phyloP scores from a whole-genome alignment of 2,888 invertebrate species.

The Brachynemurus nebulosus region DNA sequence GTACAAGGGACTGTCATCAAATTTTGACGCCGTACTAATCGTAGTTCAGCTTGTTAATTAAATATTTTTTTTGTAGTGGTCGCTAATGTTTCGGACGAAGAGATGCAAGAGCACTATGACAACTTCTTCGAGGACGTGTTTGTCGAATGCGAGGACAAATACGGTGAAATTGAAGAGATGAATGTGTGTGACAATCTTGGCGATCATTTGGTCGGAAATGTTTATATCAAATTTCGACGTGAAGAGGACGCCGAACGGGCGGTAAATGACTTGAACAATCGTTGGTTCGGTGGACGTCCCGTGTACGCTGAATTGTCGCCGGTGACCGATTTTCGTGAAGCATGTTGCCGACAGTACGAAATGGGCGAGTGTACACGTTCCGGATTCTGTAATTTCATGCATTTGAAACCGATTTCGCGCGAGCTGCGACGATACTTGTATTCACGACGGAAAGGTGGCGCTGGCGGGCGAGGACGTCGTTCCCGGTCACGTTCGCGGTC shows the following conservation, averaged over 20 bases:
- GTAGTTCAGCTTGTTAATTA: slow-evolving; percentile 1
- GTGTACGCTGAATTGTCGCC: slow-evolving; percentile 97
- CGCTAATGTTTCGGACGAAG: slow-evolving; percentile 90
- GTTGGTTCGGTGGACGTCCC: slow-evolving; percentile 98
- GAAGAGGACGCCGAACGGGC: slow-evolving; percentile 99
- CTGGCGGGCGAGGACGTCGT: slow-evolving; percentile 31
- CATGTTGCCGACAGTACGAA: slow-evolving; percentile 98
- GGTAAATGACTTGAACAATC: slow-evolving; percentile 91
- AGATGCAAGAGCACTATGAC: slow-evolving; percentile 99
- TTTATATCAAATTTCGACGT: slow-evolving; percentile 95
- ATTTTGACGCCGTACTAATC: not conserved
- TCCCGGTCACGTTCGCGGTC: slow-evolving; percentile 44
- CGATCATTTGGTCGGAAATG: slow-evolving; percentile 97
- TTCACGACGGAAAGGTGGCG: slow-evolving; percentile 48
- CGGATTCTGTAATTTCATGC: slow-evolving; percentile 99
- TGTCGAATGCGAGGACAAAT: slow-evolving; percentile 96
- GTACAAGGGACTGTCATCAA: too few species aligned
- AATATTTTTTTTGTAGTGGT: slow-evolving; percentile 47
- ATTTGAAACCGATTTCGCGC: slow-evolving; percentile 93
- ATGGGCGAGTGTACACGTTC: slow-evolving; percentile 98
- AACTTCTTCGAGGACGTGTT: slow-evolving; percentile 99
- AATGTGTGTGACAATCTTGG: slow-evolving; percentile 99
- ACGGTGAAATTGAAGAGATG: slow-evolving; percentile 99
- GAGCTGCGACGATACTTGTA: slow-evolving; percentile 77
- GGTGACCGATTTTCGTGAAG: slow-evolving; percentile 98